Conservation (phyloP, 1,140 invertebrate species). For the Cepaea nemoralis region DNA sequence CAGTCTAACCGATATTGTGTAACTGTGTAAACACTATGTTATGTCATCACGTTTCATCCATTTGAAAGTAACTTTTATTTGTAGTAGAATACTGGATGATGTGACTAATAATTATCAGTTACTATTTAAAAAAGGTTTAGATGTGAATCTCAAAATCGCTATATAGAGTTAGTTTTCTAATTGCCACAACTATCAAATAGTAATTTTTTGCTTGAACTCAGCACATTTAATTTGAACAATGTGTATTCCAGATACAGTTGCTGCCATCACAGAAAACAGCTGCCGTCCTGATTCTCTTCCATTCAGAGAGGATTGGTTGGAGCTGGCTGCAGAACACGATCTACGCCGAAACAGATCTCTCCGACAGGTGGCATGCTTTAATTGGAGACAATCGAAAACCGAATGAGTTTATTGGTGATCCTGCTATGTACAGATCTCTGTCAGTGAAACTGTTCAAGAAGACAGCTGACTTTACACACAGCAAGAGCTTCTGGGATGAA, state of each 20-base stretch:
- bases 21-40: too few relatives aligned
- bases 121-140: too few relatives aligned
- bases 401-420: background rate
- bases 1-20: too few relatives aligned
- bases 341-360: background rate
- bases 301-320: background rate
- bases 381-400: background rate
- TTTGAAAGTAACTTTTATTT: too few relatives aligned
- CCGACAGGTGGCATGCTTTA: background rate
- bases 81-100: too few relatives aligned
- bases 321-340: background rate
- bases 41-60: too few relatives aligned
- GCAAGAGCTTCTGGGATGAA: background rate
- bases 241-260: slow-evolving; percentile 1
- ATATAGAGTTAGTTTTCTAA: too few relatives aligned
- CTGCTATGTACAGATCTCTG: background rate
- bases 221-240: too few relatives aligned
- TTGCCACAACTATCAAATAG: too few relatives aligned
- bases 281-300: background rate
- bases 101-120: too few relatives aligned
- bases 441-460: background rate
- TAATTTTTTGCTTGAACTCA: too few relatives aligned
- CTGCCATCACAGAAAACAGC: background rate
- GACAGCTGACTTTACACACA: background rate
- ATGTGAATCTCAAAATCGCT: too few relatives aligned